Base-by-base conservation (phyloP, 2,888 invertebrate species). In the Drosophila hamatofila region DNA sequence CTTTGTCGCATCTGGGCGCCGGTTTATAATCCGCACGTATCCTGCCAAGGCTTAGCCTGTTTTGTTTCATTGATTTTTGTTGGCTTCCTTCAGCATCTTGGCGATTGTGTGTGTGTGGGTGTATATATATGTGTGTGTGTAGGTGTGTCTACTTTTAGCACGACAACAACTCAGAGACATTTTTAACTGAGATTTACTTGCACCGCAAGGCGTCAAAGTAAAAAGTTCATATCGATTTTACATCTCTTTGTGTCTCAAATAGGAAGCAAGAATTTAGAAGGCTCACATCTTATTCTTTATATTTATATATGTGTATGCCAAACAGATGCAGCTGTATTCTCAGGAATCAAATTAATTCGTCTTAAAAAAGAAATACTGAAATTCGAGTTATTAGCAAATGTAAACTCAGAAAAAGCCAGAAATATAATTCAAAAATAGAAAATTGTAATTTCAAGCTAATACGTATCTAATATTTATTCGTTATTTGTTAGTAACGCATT, bases 51-150 rank as follows among this genome's bases (percentile, higher is more conserved):
- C 59, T 80, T 80, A 65, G 61, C 25, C 44, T 51, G 64, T 61
- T 68, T 76, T 78, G 64, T 78, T 76, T 77, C 72, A 78, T 78
- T 78, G 78, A 76, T 80, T 78, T 80, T 72, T 41, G 42, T 63
- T 61, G 44, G 62, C 42, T 41, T 71, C 42, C 33, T 37, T 42
- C n/a, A 41, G 18, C 27, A 54, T 42, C 41, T 70, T 48, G 23
- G 2, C 4, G 14, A n/a, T n/a, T 21, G 27, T 27, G 23, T 25
- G 27, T 27, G 23, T 30, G 23, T 18, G 11, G 14, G 44, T 23
- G 23, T 14, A 30, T 21, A 27, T n/a, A 21, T 48, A 30, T 33
- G 14, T 51, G n/a, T 3, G 35, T 14, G 23, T 14, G 37, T 23
- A 30, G 27, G 25, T 49, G 41, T 37, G 21, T 44, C 33, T 60